Evolutionary conservation across 2,797 vertebrate genomes (phyloP).

Genomic region (Aulostomus chinensis): DNA sequence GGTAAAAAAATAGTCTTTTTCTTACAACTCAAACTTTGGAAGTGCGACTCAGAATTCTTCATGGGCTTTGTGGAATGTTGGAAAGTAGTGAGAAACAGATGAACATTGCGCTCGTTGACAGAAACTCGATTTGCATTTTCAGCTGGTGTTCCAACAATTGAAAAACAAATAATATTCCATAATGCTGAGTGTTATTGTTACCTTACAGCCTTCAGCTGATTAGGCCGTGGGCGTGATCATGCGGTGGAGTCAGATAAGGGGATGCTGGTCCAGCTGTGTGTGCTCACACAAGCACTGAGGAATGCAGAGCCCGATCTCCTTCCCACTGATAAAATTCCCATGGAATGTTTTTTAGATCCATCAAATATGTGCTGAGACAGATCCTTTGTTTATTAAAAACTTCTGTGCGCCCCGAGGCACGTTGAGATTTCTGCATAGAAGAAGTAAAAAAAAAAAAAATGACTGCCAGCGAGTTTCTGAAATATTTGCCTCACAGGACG

Average conservation of each 20-base stretch:
- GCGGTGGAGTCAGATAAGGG: slow-evolving; percentile 34
- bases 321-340: slow-evolving; percentile 62
- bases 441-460: not conserved
- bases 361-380: slow-evolving; percentile 16
- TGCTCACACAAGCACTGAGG: slow-evolving; percentile 47
- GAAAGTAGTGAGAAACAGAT: too few species aligned
- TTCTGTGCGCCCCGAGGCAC: not conserved
- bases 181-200: not conserved
- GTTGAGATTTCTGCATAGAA: not conserved
- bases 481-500: slow-evolving; percentile 76
- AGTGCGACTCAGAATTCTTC: too few species aligned
- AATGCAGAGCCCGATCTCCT: slow-evolving; percentile 51
- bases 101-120: too few species aligned
- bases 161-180: not conserved
- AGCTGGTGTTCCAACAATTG: too few species aligned
- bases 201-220: too few species aligned
- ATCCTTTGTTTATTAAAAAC: not conserved
- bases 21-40: too few species aligned
- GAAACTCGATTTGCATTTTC: too few species aligned
- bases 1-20: too few species aligned
- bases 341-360: slow-evolving; percentile 22
- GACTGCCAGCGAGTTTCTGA: not conserved
- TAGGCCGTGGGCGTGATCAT: slow-evolving; percentile 25
- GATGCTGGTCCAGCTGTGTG: slow-evolving; percentile 68
- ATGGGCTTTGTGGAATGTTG: too few species aligned